Evolutionary conservation across 64 coral and sea anemone species (phyloP), one percentile per base, ranked within the genome.

Genomic region (Montipora cactus): DNA sequence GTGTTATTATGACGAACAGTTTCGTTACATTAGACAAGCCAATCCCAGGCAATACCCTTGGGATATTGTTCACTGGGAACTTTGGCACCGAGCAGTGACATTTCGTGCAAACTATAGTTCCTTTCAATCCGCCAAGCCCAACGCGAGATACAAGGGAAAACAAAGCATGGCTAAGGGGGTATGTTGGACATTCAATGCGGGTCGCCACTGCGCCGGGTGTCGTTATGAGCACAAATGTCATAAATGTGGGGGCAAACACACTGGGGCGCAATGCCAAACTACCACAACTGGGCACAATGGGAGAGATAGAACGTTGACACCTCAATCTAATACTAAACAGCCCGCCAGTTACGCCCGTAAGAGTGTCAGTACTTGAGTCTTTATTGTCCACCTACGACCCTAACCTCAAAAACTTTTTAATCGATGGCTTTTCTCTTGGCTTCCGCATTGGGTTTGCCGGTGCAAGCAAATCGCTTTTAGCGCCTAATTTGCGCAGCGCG

Each of bases 101-200:
- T 37, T 81, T 55, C 79, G 50, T 52, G 22, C 79, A 25, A 81
- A 81, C 49, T 14, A 37, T 37, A 37, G 28, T 37, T 37, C 28
- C 28, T 37, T 37, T 37, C 28, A 37, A 50, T 55, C 79, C 79
- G 79, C 22, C 48, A 81, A 23, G 48, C 13, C 45, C 9, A 53
- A 48, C 48, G 79, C 52, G 50, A 49, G 48, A 57, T 15, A 4
- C 79, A 81, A 57, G 18, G 79, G 79, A 19, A 81, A 81, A 81
- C 22, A 14, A 8, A 50, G 5, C 48, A 52, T 81, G 45, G 46
- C 47, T 23, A 81, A 23, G 58, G 49, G 49, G 48, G 48, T 53
- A 9, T 81, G 79, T 48, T 79, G 77, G 77, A 53, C 79, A 52
- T 81, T 57, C 48, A 81, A 81, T 57, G 79, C 79, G 4, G 79